Evolutionary conservation across 2,888 invertebrate genomes (phyloP).

Genomic region (Scaptomyza flava): DNA sequence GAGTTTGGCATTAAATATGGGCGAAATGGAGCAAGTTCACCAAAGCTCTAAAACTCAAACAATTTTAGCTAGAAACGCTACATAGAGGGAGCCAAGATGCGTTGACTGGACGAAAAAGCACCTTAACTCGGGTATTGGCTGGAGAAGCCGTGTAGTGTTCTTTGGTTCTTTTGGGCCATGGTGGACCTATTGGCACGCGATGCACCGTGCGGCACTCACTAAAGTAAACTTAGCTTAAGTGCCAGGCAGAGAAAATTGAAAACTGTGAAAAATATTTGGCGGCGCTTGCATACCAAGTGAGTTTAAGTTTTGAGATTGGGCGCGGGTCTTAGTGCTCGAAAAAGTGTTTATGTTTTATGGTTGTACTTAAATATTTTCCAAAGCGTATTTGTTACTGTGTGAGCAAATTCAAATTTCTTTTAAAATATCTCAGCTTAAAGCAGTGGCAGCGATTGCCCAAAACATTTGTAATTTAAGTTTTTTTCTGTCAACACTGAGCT

Average conservation of each 20-base stretch:
- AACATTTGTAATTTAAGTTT: conserved; percentile 50
- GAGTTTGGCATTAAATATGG: no score
- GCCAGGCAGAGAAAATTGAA: conserved; percentile 27
- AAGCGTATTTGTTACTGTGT: conserved; percentile 1
- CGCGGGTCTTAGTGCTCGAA: neutral
- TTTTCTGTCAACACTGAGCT: conserved; percentile 45
- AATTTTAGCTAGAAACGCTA: no score
- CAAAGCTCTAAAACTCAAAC: no score
- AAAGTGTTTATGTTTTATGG: conserved; percentile 58
- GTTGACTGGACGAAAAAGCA: neutral
- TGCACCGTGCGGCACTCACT: conserved; percentile 60
- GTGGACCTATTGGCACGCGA: conserved; percentile 66
- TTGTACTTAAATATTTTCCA: conserved; percentile 8
- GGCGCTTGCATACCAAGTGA: conserved; percentile 62
- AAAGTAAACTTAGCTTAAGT: conserved; percentile 67
- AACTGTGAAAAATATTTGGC: conserved; percentile 62
- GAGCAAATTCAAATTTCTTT: conserved; percentile 7
- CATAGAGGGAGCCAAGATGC: no score
- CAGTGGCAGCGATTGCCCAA: conserved; percentile 17
- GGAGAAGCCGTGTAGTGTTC: conserved; percentile 1
- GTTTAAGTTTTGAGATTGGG: neutral
- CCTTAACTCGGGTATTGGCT: neutral
- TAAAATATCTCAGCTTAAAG: conserved; percentile 48
- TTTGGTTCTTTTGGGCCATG: conserved; percentile 22
- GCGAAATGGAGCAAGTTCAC: no score